These are phyloP conservation scores for Ceryle rudis DNA, from an alignment of 2,797 vertebrate genomes.

Conservation along the genomic window DNA sequence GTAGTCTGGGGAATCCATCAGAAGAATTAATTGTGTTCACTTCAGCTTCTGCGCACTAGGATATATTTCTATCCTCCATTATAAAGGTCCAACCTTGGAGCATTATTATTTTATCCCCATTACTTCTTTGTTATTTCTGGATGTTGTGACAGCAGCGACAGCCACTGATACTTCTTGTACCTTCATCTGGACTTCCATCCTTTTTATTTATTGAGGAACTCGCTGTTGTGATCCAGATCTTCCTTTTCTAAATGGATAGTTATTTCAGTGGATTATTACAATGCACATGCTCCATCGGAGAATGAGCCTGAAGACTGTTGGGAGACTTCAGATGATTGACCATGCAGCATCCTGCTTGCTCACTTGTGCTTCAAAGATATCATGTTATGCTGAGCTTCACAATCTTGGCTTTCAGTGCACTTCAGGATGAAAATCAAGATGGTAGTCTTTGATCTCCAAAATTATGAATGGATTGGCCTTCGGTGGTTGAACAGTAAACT, in stretches of 20 bases:
- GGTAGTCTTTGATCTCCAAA: not conserved
- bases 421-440: not conserved
- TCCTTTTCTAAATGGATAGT: not conserved
- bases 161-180: not conserved
- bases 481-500: not conserved
- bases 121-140: not conserved
- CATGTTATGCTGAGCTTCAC: not conserved
- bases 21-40: constrained; percentile 1
- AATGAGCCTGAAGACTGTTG: not conserved
- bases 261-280: constrained; percentile 27
- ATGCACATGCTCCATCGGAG: not conserved
- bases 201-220: not conserved
- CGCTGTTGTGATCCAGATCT: not conserved
- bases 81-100: not conserved
- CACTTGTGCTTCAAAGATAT: not conserved
- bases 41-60: not conserved
- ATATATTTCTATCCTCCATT: not conserved
- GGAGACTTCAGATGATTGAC: not conserved
- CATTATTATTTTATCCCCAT: not conserved
- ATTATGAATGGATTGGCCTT: not conserved
- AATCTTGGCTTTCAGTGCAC: not conserved
- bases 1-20: not conserved
- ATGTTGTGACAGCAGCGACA: not conserved
- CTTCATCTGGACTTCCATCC: not conserved
- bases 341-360: not conserved